These are phyloP conservation scores for Drosophila subsilvestris DNA, from an alignment of 2,888 invertebrate species.

Conservation along the genomic window DNA sequence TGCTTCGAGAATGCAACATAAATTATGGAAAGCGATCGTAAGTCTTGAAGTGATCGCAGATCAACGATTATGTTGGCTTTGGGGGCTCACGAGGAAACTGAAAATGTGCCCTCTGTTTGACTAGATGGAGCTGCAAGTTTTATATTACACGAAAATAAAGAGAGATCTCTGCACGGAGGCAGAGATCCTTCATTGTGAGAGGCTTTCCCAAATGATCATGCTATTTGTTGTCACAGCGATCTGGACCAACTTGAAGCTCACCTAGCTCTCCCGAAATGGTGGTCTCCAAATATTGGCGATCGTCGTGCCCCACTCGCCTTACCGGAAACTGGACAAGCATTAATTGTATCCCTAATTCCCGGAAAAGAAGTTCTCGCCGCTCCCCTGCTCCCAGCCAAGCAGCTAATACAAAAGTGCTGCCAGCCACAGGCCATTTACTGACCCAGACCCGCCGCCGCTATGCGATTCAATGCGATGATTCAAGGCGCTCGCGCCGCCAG, in stretches of 20 bases:
- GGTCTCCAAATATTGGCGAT: conserved; percentile 1
- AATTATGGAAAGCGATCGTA: conserved; percentile 61
- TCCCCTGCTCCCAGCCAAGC: conserved; percentile 2
- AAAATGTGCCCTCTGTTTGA: neutral
- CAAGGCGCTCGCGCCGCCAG: conserved; percentile 49
- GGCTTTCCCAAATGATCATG: too few relatives aligned
- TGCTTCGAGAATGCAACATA: conserved; percentile 47
- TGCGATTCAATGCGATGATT: conserved; percentile 61
- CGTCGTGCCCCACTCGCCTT: neutral
- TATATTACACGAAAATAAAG: neutral
- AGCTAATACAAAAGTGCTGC: conserved; percentile 27
- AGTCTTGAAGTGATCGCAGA: conserved; percentile 54
- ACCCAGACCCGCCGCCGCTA: conserved; percentile 47
- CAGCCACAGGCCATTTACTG: conserved; percentile 43
- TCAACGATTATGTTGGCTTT: conserved; percentile 47
- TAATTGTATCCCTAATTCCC: conserved; percentile 63
- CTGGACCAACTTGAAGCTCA: neutral
- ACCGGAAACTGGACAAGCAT: conserved; percentile 64
- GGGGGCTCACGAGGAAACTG: conserved; percentile 20
- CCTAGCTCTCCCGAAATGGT: neutral
- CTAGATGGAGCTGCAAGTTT: too few relatives aligned
- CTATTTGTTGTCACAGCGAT: too few relatives aligned
- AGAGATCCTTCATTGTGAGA: too few relatives aligned
- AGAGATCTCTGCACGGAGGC: neutral
- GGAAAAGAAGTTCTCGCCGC: conserved; percentile 47